These are phyloP conservation scores for Momotus momota DNA, from an alignment of 2,797 vertebrate species.

Conservation along the genomic window DNA sequence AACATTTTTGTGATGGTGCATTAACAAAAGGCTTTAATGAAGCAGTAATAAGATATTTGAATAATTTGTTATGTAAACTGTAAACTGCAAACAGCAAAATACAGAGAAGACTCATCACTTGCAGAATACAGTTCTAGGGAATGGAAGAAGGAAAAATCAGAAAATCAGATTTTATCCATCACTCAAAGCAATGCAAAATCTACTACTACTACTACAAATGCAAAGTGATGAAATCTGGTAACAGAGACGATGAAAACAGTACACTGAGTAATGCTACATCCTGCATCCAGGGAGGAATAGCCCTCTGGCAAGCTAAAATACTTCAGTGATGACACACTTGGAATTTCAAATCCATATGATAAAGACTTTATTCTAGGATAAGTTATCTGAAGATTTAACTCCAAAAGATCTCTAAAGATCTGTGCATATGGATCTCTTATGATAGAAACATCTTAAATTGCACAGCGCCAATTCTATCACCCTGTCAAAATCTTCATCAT, in stretches of 20 bases:
- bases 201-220: background rate
- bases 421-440: background rate
- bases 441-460: background rate
- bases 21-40: conserved; percentile 55
- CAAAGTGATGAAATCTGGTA: background rate
- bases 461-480: background rate
- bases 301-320: background rate
- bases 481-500: background rate
- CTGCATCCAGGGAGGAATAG: background rate
- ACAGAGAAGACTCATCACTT: background rate
- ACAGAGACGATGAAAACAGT: background rate
- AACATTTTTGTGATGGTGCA: conserved; percentile 19
- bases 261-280: background rate
- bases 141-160: background rate
- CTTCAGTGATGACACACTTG: background rate
- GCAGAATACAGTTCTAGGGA: background rate
- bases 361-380: background rate
- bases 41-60: conserved; percentile 8
- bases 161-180: background rate
- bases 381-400: background rate
- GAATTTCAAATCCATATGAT: background rate
- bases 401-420: background rate
- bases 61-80: conserved; percentile 37
- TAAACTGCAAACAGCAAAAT: background rate
- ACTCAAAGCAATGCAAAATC: background rate